Base-by-base conservation (phyloP, 1,140 invertebrate species). In the Acromyrmex charruanus region DNA sequence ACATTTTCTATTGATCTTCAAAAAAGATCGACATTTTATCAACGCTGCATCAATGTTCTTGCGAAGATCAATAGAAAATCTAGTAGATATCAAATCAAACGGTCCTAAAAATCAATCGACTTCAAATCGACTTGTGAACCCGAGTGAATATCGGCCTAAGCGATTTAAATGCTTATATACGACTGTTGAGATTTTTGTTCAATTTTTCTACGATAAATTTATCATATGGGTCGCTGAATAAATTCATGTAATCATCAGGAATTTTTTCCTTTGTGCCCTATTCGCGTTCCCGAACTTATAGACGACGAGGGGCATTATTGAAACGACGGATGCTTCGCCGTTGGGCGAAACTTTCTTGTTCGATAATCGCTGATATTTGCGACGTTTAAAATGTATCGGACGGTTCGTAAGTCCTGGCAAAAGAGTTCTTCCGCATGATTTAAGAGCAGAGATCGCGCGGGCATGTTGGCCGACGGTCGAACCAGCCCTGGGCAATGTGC, bases 291-390 rank as follows among this genome's bases (percentile, higher is more conserved):
- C 10, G 35, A 71, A 71, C 16, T 81, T 58, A 66, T 53, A 49
- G 25, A 65, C 28, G 63, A 31, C 77, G n/a, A 31, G 28, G 61
- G 14, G 28, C 7, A 65, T 71, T 58, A 58, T 81, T 81, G 55
- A 81, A 72, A 9, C n/a, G n/a, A 25, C 16, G 3, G 16, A 55
- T 44, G 14, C 55, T 71, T 51, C 63, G 31, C 16, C 21, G 35
- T 10, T 68, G 35, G 14, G 18, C 35, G 21, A 81, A 59, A 74
- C 55, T 82, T 72, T 10, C 16, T 82, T 72, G 39, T 21, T 71
- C 66, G 18, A 18, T 82, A 71, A 81, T 82, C 31, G 79, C 18
- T 35, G 35, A 82, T 74, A 82, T 49, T 69, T 18, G 68, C 53
- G 12, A 18, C 68, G 18, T 21, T 81, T 77, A 65, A 65, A 66